A percentile compares a stretch with the other conserved stretches of the same genome.
These are phyloP conservation scores for Drosophila pallidifrons DNA, from an alignment of 1,140 invertebrate genomes.

Conservation along the genomic window DNA sequence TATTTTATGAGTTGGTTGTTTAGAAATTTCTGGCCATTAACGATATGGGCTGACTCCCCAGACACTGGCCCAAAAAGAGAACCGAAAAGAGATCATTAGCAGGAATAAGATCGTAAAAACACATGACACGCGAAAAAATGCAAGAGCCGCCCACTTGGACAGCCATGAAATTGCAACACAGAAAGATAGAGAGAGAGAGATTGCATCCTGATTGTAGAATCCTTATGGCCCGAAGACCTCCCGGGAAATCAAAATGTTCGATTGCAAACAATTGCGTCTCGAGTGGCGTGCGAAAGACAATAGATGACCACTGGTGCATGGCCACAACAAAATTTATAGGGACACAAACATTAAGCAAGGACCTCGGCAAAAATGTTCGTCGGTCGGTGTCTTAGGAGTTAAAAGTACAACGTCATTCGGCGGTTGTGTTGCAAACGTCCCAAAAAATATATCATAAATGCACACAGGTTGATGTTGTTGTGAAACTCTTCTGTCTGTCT, in stretches of 20 bases:
- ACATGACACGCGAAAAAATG: constrained; percentile 77
- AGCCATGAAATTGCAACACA: constrained; percentile 66
- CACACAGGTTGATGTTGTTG: constrained; percentile 60
- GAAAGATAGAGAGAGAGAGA: constrained; percentile 15
- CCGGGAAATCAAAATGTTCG: constrained; percentile 78
- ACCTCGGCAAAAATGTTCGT: not conserved
- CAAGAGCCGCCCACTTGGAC: constrained; percentile 64
- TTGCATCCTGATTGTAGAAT: constrained; percentile 2
- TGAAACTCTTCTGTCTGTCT: not conserved
- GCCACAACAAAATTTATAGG: constrained; percentile 53
- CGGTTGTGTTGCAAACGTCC: constrained; percentile 27
- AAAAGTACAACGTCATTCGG: constrained; percentile 75
- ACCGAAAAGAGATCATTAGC: constrained; percentile 78
- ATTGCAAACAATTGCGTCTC: constrained; percentile 75
- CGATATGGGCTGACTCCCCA: not conserved
- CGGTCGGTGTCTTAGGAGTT: constrained; percentile 52
- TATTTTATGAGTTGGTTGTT: constrained; percentile 12
- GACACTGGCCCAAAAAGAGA: constrained; percentile 8
- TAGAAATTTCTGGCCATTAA: constrained; percentile 34
- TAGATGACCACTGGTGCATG: constrained; percentile 48
- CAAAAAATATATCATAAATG: constrained; percentile 76
- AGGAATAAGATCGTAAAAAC: constrained; percentile 82
- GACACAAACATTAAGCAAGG: constrained; percentile 68
- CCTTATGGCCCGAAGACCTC: constrained; percentile 51
- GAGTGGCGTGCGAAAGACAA: constrained; percentile 63